Evolutionary conservation across 2,113 vertebrate species (phyloP).

Genomic region (Heloderma charlesbogerti): DNA sequence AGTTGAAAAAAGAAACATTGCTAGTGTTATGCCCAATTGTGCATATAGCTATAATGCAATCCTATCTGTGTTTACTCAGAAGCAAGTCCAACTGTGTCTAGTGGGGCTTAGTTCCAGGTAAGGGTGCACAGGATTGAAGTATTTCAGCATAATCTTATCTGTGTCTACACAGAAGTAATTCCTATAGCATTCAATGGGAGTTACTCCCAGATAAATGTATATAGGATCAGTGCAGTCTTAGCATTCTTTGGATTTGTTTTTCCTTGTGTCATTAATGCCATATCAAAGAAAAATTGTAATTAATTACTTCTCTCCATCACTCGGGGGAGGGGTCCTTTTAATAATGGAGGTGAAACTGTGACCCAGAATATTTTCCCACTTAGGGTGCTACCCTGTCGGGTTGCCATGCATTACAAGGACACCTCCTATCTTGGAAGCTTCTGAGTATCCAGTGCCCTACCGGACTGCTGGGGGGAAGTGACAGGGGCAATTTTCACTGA

Average conservation of each 20-base stretch:
- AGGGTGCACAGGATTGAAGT: not conserved
- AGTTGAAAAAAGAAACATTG: slow-evolving; percentile 27
- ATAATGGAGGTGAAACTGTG: not conserved
- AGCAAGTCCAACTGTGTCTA: not conserved
- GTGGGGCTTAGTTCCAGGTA: not conserved
- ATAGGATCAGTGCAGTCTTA: not conserved
- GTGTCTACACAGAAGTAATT: not conserved
- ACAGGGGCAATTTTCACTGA: no score
- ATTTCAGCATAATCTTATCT: not conserved
- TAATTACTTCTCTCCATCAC: not conserved
- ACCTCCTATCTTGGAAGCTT: no score
- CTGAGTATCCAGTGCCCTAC: no score
- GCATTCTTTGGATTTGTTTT: not conserved
- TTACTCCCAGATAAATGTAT: not conserved
- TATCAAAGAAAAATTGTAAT: not conserved
- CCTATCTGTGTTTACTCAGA: not conserved
- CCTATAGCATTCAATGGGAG: not conserved
- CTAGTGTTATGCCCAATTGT: not conserved
- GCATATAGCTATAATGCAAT: not conserved
- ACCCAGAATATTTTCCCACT: not conserved
- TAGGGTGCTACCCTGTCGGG: not conserved
- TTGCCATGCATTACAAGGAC: not conserved
- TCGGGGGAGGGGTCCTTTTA: not conserved
- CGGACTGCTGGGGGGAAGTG: no score
- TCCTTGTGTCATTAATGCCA: not conserved